A percentile compares a stretch with the other conserved stretches of the same genome.
Conservation (phyloP, 2,888 invertebrate species). For the Drosophila ustulata region DNA sequence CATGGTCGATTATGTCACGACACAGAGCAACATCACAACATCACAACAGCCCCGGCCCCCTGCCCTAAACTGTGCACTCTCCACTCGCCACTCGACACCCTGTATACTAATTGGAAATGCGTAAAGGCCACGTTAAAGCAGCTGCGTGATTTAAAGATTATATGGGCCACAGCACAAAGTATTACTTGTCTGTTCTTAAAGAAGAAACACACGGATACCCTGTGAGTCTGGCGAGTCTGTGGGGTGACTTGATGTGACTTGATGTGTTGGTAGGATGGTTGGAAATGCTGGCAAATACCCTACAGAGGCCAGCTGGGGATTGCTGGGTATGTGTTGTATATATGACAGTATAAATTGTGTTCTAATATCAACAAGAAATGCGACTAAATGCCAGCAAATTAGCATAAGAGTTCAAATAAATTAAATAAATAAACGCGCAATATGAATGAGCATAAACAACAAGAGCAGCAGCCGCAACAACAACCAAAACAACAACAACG, state of each 20-base stretch:
- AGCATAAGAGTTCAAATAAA: slow-evolving; percentile 66
- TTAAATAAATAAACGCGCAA: slow-evolving; percentile 62
- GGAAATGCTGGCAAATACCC: background rate
- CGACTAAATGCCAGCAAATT: slow-evolving; percentile 66
- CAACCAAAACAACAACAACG: slow-evolving; percentile 11
- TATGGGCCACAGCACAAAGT: slow-evolving; percentile 18
- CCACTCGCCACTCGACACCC: background rate
- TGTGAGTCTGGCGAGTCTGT: background rate
- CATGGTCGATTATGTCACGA: slow-evolving; percentile 67
- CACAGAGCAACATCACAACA: slow-evolving; percentile 11
- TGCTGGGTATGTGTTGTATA: slow-evolving; percentile 3
- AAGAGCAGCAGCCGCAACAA: slow-evolving; percentile 16
- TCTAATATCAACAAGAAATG: slow-evolving; percentile 50
- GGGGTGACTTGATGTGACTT: background rate
- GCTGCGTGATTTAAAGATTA: slow-evolving; percentile 53
- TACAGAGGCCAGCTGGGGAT: background rate
- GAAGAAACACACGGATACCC: slow-evolving; percentile 9
- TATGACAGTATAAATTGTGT: slow-evolving; percentile 42
- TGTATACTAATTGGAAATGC: slow-evolving; percentile 27
- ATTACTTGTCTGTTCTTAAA: slow-evolving; percentile 14
- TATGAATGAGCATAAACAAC: slow-evolving; percentile 49
- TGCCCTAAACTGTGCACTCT: background rate
- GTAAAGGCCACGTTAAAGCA: slow-evolving; percentile 40
- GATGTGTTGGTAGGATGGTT: background rate
- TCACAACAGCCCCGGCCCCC: too few species aligned